Evolutionary conservation across 2,888 invertebrate genomes (phyloP), one percentile per base, ranked within the genome.

Genomic region (Scaptomyza caliginosa): DNA sequence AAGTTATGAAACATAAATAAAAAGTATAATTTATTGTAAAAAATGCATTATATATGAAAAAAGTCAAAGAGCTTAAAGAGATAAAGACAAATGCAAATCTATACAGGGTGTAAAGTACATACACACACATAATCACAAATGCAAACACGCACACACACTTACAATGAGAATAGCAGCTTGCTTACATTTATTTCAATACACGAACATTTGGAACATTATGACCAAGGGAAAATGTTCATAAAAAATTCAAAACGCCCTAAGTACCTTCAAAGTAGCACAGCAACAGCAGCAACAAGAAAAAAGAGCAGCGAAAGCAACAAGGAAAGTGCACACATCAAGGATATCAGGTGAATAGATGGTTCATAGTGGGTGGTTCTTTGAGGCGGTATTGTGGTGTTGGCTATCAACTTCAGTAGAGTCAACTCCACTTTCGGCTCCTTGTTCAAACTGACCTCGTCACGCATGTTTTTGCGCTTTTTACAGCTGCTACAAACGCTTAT

Each of bases 211-310:
- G 58, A 68, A 60, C 80, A 80, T 85, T 76, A 78, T 74, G 81
- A 65, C 64, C 71, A 59, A 55, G 60, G 50, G 62, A 56, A 64
- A 54, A 67, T 40, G 74, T 66, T 80, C 84, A 88, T 86, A 81
- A 86, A 88, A 87, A 75, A 88, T 88, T 87, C 82, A 86, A 74
- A 84, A 78, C 76, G 78, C 62, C 67, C 72, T 78, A 86, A 86
- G 86, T 83, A 83, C 80, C 78, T 63, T 70, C 58, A 79, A 85
- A 85, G 83, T 79, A 73, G 68, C 66, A 48, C 10, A 63, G 42
- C 43, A 67, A 66, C 36, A 63, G 42, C 43, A 67, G 64, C 36
- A 54, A 30, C 30, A 11, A 43, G 51, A 42, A 21, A 58, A 16
- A 62, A 38, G 39, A 55, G 34, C 38, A 56, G 45, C n/a, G n/a